Conservation (phyloP, 2,888 invertebrate genomes). For the Lysandra coridon region DNA sequence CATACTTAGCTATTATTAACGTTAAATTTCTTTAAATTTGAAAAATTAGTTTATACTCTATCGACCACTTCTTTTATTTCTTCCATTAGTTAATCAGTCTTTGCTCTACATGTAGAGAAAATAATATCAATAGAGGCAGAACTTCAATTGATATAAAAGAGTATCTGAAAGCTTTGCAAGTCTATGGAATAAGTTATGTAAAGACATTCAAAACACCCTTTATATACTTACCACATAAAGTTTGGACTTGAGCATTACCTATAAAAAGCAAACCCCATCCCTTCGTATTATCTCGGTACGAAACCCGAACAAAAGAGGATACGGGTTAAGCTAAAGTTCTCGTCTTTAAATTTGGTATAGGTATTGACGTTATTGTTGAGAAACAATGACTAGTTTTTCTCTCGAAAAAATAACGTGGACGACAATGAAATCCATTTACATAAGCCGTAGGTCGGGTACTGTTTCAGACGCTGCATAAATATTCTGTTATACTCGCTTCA, state of each 20-base stretch:
- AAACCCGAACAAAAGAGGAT: conserved; percentile 16
- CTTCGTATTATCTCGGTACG: neutral
- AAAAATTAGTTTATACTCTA: no score
- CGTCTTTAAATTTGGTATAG: conserved; percentile 1
- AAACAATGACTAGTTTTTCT: conserved; percentile 29
- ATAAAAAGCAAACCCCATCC: conserved; percentile 5
- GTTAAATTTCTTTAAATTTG: no score
- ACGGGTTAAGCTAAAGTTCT: conserved; percentile 28
- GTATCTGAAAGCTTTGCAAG: neutral
- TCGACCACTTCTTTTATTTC: no score
- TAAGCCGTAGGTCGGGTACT: conserved; percentile 29
- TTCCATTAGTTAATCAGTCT: no score
- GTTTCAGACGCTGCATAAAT: conserved; percentile 27
- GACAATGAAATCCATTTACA: conserved; percentile 31
- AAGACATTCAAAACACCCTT: conserved; percentile 14
- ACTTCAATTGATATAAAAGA: neutral
- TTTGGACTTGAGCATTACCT: conserved; percentile 14
- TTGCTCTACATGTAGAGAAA: no score
- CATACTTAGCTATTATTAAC: no score
- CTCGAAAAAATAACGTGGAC: neutral
- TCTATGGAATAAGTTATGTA: neutral
- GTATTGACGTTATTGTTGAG: conserved; percentile 8
- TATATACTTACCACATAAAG: conserved; percentile 8
- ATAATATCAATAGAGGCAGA: no score
- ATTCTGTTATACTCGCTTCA: conserved; percentile 27